Evolutionary conservation across 2,888 invertebrate species (phyloP).

Genomic region (Lasioglossum calceatum): DNA sequence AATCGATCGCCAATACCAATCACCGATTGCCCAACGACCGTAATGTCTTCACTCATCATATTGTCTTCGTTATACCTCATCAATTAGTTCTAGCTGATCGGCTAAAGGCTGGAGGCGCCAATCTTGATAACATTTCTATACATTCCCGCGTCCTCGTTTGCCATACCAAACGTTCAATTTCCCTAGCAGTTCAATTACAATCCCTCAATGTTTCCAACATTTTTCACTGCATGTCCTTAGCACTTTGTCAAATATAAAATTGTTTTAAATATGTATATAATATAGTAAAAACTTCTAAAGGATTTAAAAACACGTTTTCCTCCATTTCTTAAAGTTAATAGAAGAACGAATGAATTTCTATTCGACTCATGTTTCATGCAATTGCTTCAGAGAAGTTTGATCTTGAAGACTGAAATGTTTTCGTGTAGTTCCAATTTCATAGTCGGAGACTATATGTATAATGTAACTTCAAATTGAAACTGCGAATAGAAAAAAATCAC

Average conservation of each 20-base stretch:
- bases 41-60: slow-evolving; percentile 1
- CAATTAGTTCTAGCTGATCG: not conserved
- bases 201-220: no score
- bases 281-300: not conserved
- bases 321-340: not conserved
- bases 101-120: not conserved
- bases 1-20: slow-evolving; percentile 4
- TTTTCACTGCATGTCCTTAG: no score
- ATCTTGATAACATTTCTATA: slow-evolving; percentile 19
- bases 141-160: not conserved
- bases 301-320: not conserved
- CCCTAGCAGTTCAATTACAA: no score
- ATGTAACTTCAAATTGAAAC: no score
- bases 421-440: not conserved
- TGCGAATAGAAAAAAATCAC: no score
- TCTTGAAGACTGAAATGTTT: not conserved
- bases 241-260: no score
- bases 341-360: not conserved
- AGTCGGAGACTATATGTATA: no score
- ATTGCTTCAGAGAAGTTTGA: not conserved
- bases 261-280: no score
- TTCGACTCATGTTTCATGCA: not conserved
- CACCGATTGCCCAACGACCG: not conserved
- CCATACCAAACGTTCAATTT: not conserved
- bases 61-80: not conserved